Evolutionary conservation across 2,888 invertebrate genomes (phyloP).

Genomic region (Hypena proboscidalis): DNA sequence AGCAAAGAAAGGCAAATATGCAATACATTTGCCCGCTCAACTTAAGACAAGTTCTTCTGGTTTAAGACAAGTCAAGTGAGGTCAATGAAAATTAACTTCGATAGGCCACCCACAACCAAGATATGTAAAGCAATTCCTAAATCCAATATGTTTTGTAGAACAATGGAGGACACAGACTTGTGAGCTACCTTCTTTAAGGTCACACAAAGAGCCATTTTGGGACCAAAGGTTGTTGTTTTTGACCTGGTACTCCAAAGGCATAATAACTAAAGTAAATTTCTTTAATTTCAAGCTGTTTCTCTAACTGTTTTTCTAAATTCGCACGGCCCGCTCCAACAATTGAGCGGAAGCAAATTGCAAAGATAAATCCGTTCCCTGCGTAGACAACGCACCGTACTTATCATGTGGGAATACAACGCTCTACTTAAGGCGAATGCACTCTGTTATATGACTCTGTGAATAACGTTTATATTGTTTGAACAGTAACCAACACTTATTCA

Average conservation of each 20-base stretch:
- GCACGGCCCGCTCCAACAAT: slow-evolving; percentile 54
- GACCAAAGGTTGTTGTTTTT: too few relatives aligned
- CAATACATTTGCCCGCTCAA: too few relatives aligned
- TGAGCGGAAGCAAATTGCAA: slow-evolving; percentile 63
- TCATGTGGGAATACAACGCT: slow-evolving; percentile 79
- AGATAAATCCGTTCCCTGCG: slow-evolving; percentile 63
- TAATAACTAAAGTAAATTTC: background rate
- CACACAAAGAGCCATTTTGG: too few relatives aligned
- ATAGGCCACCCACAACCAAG: slow-evolving; percentile 6
- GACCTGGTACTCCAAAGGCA: too few relatives aligned
- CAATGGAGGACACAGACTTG: too few relatives aligned
- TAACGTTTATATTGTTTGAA: slow-evolving; percentile 38
- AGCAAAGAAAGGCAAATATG: background rate
- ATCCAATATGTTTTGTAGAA: background rate
- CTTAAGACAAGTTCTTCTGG: too few relatives aligned
- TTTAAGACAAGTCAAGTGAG: slow-evolving; percentile 13
- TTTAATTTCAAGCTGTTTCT: slow-evolving; percentile 11
- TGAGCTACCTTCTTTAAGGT: too few relatives aligned
- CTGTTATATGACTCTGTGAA: slow-evolving; percentile 54
- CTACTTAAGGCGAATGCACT: slow-evolving; percentile 67
- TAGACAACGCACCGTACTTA: slow-evolving; percentile 63
- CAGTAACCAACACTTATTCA: slow-evolving; percentile 10
- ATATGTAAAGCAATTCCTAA: slow-evolving; percentile 15
- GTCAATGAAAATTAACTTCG: slow-evolving; percentile 13
- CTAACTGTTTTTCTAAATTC: slow-evolving; percentile 41